phyloP scores from a whole-genome alignment of 2,797 vertebrate species.

The Nyctalus aviator region DNA sequence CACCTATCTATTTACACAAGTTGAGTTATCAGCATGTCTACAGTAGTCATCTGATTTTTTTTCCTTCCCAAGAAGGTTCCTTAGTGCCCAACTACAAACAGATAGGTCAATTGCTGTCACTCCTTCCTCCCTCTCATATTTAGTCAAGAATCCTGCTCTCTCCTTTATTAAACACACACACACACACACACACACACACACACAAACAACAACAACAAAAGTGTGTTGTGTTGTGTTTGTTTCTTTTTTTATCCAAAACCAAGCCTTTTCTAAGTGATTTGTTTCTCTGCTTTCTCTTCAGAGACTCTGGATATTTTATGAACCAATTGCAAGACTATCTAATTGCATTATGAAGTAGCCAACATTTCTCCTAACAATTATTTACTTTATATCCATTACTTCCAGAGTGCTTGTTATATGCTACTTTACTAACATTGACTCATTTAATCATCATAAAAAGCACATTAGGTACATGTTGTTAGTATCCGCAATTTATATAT shows the following conservation, averaged over 20 bases:
- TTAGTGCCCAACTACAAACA: background rate
- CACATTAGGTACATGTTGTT: background rate
- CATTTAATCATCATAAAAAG: background rate
- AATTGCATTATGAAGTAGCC: background rate
- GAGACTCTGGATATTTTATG: slow-evolving; percentile 1
- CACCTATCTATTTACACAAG: background rate
- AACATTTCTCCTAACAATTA: background rate
- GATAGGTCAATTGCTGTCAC: background rate
- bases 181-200: no score
- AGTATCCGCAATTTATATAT: background rate
- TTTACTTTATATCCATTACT: slow-evolving; percentile 14
- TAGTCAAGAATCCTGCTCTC: background rate
- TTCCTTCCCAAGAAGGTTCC: background rate
- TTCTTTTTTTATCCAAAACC: background rate
- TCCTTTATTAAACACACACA: background rate
- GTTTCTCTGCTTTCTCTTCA: background rate
- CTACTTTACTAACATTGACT: background rate
- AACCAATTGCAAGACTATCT: background rate
- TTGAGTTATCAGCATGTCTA: background rate
- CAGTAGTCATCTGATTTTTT: background rate
- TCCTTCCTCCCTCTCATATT: background rate
- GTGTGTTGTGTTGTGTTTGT: background rate
- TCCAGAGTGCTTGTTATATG: background rate
- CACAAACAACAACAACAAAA: background rate
- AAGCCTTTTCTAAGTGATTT: background rate